Base-by-base conservation (phyloP, 1,140 invertebrate genomes). In the Bombus impatiens region DNA sequence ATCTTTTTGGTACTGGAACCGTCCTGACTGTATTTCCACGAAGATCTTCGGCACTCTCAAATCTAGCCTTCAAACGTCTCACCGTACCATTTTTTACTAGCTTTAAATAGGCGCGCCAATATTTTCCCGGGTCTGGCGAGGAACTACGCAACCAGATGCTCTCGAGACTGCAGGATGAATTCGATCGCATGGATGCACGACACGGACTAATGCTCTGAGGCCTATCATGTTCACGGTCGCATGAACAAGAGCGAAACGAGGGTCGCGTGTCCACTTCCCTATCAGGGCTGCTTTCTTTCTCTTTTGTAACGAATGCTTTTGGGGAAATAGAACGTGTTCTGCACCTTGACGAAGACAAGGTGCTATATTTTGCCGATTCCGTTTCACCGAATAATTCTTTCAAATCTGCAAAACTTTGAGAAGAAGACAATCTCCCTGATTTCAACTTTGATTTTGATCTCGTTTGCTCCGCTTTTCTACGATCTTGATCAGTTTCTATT, bases 331-430 rank as follows among this genome's bases (percentile, higher is more conserved):
- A 94, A 65, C 93, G 93, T 71, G 93, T 89, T 70, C 91, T 91
- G 82, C 70, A 86, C 28, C 53, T 77, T 83, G 87, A 82, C 22
- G 84, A 53, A 37, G 90, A 86, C 37, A 88, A n/a, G 12, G 87
- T 89, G 12, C 82, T 62, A 72, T 91, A 94, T 42, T 85, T 92
- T 6, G 93, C 92, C 0, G 91, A 91, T 0, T 96, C 95, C 25
- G 95, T 95, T 93, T 98, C 97, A 0, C 98, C 98, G 90, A 97
- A 98, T 0, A 98, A 92, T 75, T 98, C 97, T 91, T 97, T 97
- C 65, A 98, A 92, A 93, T 97, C 96, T 40, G 97, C 95, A 88
- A 96, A 97, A 5, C 97, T 98, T 86, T 97, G 96, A 0, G 97
- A 97, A 68, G 96, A 95, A 44, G 95, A 95, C 40, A 95, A 47